Evolutionary conservation across 2,113 vertebrate species (phyloP), one percentile per base, ranked within the genome.

Genomic region (Podiceps cristatus): DNA sequence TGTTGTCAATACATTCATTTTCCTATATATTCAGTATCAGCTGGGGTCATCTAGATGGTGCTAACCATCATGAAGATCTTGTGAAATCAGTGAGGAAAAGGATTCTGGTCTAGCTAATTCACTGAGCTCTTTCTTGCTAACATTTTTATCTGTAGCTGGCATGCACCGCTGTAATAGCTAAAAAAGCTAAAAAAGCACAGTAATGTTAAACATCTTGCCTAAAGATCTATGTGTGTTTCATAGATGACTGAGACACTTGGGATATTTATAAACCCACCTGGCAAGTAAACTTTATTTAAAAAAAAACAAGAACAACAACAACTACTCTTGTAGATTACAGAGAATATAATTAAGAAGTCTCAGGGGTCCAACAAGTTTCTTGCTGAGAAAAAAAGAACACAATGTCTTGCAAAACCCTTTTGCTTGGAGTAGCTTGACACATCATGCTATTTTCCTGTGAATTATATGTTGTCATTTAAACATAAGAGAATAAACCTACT

Each of bases 381-480:
- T 68, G 9, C 80, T 95, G 83, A 93, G 72, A 33, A 73, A 78
- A 82, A 82, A 53, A 94, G 91, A 95, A 55, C 58, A 56, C 82
- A 49, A n/a, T 25, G 47, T 35, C 23, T 88, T 0, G 2, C 71
- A 68, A 71, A 84, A 63, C 9, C 29, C 17, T 78, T 88, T 80
- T 77, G 35, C 69, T 7, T 76, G 45, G 45, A 50, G 55, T 73
- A 85, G 52, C 42, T 75, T 93, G 93, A 85, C 73, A 93, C 55
- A 52, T 49, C 67, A 19, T 53, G 59, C 5, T 90, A 90, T 94
- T 97, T 97, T 93, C 35, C 55, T 93, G 42, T 86, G 88, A 95
- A 94, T 93, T 88, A 87, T 82, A 87, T 60, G 55, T 73, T 96
- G 94, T 79, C 90, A 63, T 90, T 97, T 92, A 92, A 94, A 83